Evolutionary conservation across 2,113 vertebrate species (phyloP).

Genomic region (Campylorhamphus procurvoides): DNA sequence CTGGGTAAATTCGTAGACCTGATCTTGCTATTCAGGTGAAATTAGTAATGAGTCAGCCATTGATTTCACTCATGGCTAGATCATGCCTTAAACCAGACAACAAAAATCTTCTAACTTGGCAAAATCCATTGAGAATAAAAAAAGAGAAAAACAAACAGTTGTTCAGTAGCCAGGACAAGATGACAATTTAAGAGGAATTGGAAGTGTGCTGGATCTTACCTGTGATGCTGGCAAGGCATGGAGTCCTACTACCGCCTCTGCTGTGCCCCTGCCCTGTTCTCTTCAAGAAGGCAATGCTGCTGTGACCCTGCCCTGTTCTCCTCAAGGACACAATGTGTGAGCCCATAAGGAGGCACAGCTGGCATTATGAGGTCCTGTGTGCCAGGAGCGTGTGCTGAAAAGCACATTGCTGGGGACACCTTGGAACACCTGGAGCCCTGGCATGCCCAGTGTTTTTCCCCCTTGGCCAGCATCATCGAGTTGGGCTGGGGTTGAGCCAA

Average conservation of each 20-base stretch:
- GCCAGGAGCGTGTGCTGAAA: neutral
- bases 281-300: neutral
- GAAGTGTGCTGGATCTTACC: neutral
- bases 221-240: accelerated
- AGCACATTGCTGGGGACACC: neutral
- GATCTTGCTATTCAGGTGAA: neutral
- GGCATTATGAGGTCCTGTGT: accelerated
- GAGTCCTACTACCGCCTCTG: neutral
- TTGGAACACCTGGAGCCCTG: neutral
- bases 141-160: neutral
- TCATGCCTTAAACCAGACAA: neutral
- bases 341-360: accelerated
- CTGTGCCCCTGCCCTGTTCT: neutral
- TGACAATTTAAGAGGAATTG: neutral
- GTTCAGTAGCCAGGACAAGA: neutral
- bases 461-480: accelerated
- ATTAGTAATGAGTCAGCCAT: neutral
- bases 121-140: neutral
- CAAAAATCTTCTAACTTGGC: neutral
- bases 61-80: neutral
- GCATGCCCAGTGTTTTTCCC: accelerated
- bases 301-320: accelerated
- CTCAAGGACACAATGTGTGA: accelerated
- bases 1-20: neutral
- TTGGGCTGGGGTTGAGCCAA: neutral